These are phyloP conservation scores for Eolophus roseicapilla DNA, from an alignment of 2,113 vertebrate genomes.

Conservation along the genomic window DNA sequence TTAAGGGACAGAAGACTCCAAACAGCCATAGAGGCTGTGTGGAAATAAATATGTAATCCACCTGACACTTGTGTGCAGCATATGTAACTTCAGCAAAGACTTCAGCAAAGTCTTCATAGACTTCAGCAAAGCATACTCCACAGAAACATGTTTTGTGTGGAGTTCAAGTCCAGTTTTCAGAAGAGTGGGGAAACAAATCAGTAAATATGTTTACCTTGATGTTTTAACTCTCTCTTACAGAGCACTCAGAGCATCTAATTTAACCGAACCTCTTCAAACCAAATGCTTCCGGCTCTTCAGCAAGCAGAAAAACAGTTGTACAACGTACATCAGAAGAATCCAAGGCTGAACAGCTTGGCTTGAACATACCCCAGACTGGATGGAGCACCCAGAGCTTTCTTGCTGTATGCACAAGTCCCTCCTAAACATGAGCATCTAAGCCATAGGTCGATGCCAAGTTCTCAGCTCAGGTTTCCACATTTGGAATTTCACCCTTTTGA, in stretches of 20 bases:
- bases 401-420: not conserved
- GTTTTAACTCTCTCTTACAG: not conserved
- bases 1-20: not conserved
- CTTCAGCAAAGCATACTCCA: not conserved
- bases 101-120: not conserved
- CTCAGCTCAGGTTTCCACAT: not conserved
- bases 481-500: not conserved
- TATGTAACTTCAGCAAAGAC: rapidly evolving
- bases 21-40: not conserved
- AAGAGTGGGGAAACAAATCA: not conserved
- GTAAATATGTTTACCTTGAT: constrained; percentile 21
- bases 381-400: not conserved
- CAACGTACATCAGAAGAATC: not conserved
- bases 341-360: not conserved
- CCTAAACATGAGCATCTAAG: not conserved
- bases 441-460: not conserved
- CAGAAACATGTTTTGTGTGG: not conserved
- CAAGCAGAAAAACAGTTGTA: not conserved
- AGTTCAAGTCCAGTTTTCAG: not conserved
- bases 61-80: not conserved
- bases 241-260: not conserved
- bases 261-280: not conserved
- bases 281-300: not conserved
- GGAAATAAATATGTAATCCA: not conserved
- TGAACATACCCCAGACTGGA: not conserved